Evolutionary conservation across 2,797 vertebrate species (phyloP).

Genomic region (Siniperca undulata): DNA sequence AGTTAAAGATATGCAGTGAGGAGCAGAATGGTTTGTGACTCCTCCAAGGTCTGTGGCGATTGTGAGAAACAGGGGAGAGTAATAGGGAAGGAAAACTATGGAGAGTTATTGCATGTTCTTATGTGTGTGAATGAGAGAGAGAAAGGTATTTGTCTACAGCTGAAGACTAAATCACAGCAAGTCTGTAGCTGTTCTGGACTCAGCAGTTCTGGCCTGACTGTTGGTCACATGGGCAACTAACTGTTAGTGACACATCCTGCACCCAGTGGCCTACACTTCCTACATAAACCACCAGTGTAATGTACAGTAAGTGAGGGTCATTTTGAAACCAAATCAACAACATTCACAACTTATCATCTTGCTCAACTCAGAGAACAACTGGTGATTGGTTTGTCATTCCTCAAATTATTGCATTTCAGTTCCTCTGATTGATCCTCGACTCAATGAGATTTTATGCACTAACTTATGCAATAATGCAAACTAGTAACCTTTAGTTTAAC

Average conservation of each 20-base stretch:
- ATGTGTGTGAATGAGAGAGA: conserved; percentile 1
- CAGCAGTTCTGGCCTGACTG: conserved; percentile 15
- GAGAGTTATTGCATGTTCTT: neutral
- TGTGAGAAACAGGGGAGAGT: conserved; percentile 38
- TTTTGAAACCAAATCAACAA: neutral
- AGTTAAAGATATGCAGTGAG: conserved; percentile 24
- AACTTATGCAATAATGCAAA: conserved; percentile 21
- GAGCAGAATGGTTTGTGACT: conserved; percentile 39
- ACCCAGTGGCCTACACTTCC: neutral
- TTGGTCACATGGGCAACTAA: conserved; percentile 11
- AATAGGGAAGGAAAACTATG: conserved; percentile 21
- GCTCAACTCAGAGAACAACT: neutral
- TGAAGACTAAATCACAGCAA: conserved; percentile 5
- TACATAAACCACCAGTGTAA: neutral
- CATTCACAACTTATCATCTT: neutral
- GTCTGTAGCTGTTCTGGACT: conserved; percentile 14
- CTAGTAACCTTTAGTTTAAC: conserved; percentile 35
- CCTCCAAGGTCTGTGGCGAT: conserved; percentile 62
- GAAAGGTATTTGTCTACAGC: neutral
- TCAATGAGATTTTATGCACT: conserved; percentile 25
- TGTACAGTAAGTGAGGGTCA: neutral
- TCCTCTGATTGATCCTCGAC: conserved; percentile 37
- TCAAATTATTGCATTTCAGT: conserved; percentile 6
- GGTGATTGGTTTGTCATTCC: conserved; percentile 1
- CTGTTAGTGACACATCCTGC: conserved; percentile 8